Evolutionary conservation across 2,797 vertebrate genomes (phyloP).

Genomic region (Thripadectes ignobilis): DNA sequence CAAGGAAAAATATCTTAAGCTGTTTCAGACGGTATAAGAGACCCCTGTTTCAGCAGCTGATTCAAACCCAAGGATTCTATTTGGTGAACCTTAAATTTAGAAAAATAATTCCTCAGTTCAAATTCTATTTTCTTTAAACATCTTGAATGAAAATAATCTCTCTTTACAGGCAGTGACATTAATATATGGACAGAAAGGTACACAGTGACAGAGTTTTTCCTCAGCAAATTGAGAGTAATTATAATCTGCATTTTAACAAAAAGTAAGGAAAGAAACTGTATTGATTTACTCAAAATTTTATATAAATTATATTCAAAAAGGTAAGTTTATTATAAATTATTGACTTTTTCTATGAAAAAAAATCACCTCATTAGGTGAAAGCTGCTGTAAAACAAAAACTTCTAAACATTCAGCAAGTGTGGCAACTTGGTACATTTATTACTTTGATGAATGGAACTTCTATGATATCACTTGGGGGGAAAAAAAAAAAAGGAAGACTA

Average conservation of each 20-base stretch:
- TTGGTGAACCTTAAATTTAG: neutral
- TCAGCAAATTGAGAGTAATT: neutral
- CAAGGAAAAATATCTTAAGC: neutral
- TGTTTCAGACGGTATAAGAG: neutral
- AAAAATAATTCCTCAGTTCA: neutral
- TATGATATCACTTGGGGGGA: neutral
- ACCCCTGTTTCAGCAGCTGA: neutral
- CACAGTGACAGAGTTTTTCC: neutral
- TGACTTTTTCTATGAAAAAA: neutral
- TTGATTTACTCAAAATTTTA: neutral
- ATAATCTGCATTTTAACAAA: neutral
- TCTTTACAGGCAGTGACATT: neutral
- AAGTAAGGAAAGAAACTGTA: neutral
- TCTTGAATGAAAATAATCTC: neutral
- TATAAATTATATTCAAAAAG: neutral
- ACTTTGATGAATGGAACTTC: neutral
- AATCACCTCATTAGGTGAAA: neutral
- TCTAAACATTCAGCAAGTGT: neutral
- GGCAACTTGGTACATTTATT: neutral
- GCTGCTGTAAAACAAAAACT: neutral
- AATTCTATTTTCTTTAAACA: neutral
- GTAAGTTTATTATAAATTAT: neutral
- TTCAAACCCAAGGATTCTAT: neutral
- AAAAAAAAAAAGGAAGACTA: neutral
- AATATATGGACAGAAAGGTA: neutral